phyloP scores from a whole-genome alignment of 2,797 vertebrate genomes.

The Oreochromis mossambicus region DNA sequence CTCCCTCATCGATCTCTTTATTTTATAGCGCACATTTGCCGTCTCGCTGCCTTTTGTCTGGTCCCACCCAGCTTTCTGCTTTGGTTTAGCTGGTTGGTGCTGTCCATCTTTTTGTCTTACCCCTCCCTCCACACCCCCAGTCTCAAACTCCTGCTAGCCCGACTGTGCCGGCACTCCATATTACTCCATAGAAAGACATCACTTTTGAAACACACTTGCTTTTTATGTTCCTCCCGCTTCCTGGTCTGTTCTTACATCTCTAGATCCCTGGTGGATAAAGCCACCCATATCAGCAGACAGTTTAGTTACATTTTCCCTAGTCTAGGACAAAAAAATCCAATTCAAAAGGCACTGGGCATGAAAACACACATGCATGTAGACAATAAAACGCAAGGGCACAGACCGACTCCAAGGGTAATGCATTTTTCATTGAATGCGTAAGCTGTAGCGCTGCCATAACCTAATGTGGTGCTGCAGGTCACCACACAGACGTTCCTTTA shows the following conservation, averaged over 20 bases:
- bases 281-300: conserved; percentile 6
- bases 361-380: background rate
- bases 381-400: conserved; percentile 26
- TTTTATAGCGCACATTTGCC: conserved; percentile 14
- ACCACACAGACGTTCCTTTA: background rate
- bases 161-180: background rate
- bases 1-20: conserved; percentile 27
- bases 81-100: conserved; percentile 7
- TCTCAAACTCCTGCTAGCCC: background rate
- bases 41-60: conserved; percentile 3
- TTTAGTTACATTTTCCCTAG: conserved; percentile 18
- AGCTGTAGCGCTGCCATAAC: background rate
- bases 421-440: conserved; percentile 39
- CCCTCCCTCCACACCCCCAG: background rate
- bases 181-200: conserved; percentile 18
- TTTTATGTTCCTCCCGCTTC: conserved; percentile 34
- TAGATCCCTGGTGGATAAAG: conserved; percentile 23
- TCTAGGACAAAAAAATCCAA: background rate
- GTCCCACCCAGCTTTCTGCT: background rate
- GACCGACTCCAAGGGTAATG: conserved; percentile 22
- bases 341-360: background rate
- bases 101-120: background rate
- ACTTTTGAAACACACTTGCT: conserved; percentile 20
- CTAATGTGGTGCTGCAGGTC: background rate
- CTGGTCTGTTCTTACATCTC: conserved; percentile 27